Evolutionary conservation across 2,888 invertebrate genomes (phyloP).

Genomic region (Rugalucina vietnamica): DNA sequence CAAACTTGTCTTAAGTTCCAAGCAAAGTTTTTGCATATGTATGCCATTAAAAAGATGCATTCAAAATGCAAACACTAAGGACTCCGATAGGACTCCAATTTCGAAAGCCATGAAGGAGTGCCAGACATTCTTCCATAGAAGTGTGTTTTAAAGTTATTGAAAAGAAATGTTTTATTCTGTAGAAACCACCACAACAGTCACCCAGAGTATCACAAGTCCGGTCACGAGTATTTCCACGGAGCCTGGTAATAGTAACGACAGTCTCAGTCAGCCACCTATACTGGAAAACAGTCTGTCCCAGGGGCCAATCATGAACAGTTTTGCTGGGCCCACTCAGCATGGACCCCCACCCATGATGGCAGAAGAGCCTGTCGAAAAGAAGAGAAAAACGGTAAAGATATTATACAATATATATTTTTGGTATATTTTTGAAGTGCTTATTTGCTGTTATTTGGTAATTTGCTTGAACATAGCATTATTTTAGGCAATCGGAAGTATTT

Average conservation of each 20-base stretch:
- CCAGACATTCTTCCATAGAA: too few species aligned
- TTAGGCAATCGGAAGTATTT: too few species aligned
- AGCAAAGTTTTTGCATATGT: too few species aligned
- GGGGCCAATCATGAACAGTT: conserved; percentile 38
- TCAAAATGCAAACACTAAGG: too few species aligned
- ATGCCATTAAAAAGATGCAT: too few species aligned
- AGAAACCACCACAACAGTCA: conserved; percentile 71
- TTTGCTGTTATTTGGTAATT: too few species aligned
- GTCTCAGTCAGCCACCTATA: conserved; percentile 56
- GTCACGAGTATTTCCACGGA: conserved; percentile 75
- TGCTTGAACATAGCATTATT: too few species aligned
- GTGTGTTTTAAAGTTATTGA: too few species aligned
- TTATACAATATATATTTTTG: neutral
- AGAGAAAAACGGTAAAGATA: conserved; percentile 73
- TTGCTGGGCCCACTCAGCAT: conserved; percentile 49
- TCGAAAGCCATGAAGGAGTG: too few species aligned
- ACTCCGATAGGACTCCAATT: too few species aligned
- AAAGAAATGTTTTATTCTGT: neutral
- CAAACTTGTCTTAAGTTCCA: too few species aligned
- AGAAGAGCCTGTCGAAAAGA: conserved; percentile 73
- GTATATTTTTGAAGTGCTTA: too few species aligned
- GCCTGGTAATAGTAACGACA: conserved; percentile 66
- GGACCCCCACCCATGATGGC: conserved; percentile 42
- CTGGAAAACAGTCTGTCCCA: conserved; percentile 60
- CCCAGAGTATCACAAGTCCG: conserved; percentile 79